Percentiles rank a stretch among this genome's conserved stretches.
Evolutionary conservation across 2,888 invertebrate species (phyloP).

Genomic region (Amphimallon solstitiale): DNA sequence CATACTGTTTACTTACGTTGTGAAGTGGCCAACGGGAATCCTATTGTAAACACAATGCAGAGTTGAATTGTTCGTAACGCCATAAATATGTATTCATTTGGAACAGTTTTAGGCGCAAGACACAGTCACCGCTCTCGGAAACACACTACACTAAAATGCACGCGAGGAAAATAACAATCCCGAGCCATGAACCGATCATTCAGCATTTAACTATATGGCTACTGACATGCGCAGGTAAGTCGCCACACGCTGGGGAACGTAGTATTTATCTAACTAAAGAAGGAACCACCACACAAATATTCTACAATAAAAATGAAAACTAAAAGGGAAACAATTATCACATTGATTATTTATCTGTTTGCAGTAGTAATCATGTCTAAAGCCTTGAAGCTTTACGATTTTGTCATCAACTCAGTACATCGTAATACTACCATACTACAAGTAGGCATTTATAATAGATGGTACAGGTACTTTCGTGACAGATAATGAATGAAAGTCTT

Average conservation of each 20-base stretch:
- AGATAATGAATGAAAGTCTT: slow-evolving; percentile 24
- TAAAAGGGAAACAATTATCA: slow-evolving; percentile 21
- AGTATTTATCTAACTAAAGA: slow-evolving; percentile 5
- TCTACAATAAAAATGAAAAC: slow-evolving; percentile 41
- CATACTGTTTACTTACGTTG: slow-evolving; percentile 32
- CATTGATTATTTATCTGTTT: too few relatives aligned
- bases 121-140: slow-evolving; percentile 60
- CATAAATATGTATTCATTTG: slow-evolving; percentile 81
- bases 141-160: slow-evolving; percentile 36
- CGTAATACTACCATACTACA: too few relatives aligned
- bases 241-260: slow-evolving; percentile 8
- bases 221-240: slow-evolving; percentile 50
- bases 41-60: slow-evolving; percentile 71
- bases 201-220: slow-evolving; percentile 51
- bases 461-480: too few relatives aligned
- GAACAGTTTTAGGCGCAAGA: slow-evolving; percentile 59
- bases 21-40: slow-evolving; percentile 34
- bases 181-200: slow-evolving; percentile 50
- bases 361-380: too few relatives aligned
- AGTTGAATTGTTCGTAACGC: slow-evolving; percentile 81
- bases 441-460: too few relatives aligned
- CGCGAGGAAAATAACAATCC: slow-evolving; percentile 37
- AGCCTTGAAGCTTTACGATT: too few relatives aligned
- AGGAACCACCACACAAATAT: slow-evolving; percentile 19
- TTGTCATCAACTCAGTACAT: too few relatives aligned